phyloP scores from a whole-genome alignment of 2,888 invertebrate genomes.

The Lacanobia wlatinum region DNA sequence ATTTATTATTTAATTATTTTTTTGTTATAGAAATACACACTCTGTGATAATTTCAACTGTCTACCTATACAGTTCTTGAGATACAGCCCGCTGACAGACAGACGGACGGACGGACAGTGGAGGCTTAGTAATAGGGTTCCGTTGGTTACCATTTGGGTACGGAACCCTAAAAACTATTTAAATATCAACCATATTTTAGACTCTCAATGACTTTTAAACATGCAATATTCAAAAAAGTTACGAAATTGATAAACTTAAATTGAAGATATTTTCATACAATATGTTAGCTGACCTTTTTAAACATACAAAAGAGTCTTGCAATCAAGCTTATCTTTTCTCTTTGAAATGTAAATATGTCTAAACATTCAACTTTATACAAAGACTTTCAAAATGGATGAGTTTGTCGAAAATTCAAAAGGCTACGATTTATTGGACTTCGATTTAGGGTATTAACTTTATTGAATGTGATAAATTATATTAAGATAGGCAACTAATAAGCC shows the following conservation, averaged over 20 bases:
- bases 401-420: constrained; percentile 29
- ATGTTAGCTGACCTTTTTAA: constrained; percentile 6
- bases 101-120: no score
- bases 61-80: no score
- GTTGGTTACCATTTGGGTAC: no score
- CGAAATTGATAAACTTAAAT: constrained; percentile 6
- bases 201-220: background rate
- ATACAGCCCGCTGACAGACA: no score
- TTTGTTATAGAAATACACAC: no score
- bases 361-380: constrained; percentile 30
- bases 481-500: background rate
- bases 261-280: constrained; percentile 14
- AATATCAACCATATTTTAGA: background rate
- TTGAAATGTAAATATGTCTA: constrained; percentile 51
- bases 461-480: background rate
- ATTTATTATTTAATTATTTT: no score
- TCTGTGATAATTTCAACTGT: no score
- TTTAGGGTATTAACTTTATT: constrained; percentile 9
- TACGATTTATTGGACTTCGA: constrained; percentile 29
- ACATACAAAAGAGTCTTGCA: constrained; percentile 33
- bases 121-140: no score
- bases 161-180: background rate
- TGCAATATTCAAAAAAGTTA: constrained; percentile 14
- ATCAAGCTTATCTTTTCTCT: constrained; percentile 46
- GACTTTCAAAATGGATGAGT: constrained; percentile 25